Evolutionary conservation across 37 sponge, comb jelly and placozoan genomes (phyloP).

Genomic region (Oopsacas minuta): DNA sequence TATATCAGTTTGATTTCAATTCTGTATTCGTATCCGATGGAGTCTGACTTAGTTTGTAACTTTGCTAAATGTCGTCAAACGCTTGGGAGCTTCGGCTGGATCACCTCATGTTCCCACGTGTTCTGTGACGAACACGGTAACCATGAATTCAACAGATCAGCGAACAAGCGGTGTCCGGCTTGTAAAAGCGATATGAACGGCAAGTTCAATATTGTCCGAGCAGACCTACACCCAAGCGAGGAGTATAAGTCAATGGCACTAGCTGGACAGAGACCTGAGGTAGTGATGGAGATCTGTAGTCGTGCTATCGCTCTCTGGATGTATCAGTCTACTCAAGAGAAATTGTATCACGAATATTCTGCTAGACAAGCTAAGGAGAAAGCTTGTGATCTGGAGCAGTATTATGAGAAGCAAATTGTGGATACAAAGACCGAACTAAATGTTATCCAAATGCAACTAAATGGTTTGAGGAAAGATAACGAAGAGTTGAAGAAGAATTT

Average conservation of each 20-base stretch:
- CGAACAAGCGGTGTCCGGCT: slow-evolving; percentile 48
- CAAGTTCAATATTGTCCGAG: slow-evolving; percentile 52
- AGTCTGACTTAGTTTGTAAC: slow-evolving; percentile 47
- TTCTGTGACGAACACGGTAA: slow-evolving; percentile 85
- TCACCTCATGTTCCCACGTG: slow-evolving; percentile 43
- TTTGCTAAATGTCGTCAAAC: slow-evolving; percentile 72
- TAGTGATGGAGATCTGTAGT: slow-evolving; percentile 72
- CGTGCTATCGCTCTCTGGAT: slow-evolving; percentile 81
- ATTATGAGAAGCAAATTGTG: slow-evolving; percentile 48
- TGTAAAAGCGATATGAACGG: slow-evolving; percentile 60
- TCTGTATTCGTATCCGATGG: not conserved
- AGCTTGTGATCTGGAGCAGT: slow-evolving; percentile 55
- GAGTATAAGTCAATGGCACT: slow-evolving; percentile 93
- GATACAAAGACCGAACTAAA: slow-evolving; percentile 43
- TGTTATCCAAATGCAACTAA: slow-evolving; percentile 24
- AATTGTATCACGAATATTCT: slow-evolving; percentile 54
- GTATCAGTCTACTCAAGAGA: slow-evolving; percentile 69
- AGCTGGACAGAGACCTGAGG: slow-evolving; percentile 76
- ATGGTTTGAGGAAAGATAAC: slow-evolving; percentile 45
- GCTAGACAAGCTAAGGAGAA: slow-evolving; percentile 57
- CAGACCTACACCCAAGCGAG: slow-evolving; percentile 65
- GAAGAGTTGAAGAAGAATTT: slow-evolving; percentile 49
- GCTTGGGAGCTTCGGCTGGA: slow-evolving; percentile 63
- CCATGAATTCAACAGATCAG: slow-evolving; percentile 55
- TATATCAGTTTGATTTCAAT: too few relatives aligned